phyloP scores from a whole-genome alignment of 1,140 invertebrate species.

The Magallana gigas region DNA sequence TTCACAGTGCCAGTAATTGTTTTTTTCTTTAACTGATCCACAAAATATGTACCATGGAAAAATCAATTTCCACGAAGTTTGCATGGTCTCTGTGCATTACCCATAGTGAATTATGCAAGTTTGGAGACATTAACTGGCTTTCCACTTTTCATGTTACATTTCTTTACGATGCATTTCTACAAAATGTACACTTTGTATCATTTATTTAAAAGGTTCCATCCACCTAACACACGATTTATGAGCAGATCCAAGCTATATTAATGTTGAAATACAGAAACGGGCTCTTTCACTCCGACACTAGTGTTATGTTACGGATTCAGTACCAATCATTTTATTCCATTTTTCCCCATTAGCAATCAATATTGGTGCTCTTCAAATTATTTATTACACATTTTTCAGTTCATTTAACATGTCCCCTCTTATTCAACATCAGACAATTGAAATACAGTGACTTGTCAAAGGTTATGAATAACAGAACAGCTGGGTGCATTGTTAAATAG shows the following conservation, averaged over 20 bases:
- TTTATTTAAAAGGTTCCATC: conserved; percentile 34
- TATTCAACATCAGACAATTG: background rate
- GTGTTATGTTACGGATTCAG: background rate
- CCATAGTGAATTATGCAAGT: background rate
- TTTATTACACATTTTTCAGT: conserved; percentile 30
- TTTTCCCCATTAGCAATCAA: background rate
- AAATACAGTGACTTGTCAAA: background rate
- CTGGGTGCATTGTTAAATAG: background rate
- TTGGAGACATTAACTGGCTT: too few relatives aligned
- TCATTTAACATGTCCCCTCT: background rate
- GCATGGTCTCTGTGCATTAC: conserved; percentile 1
- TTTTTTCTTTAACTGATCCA: background rate
- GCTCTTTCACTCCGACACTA: background rate
- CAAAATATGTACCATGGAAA: background rate
- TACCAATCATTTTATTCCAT: background rate
- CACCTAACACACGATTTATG: background rate
- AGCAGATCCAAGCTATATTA: background rate
- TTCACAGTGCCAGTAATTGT: conserved; percentile 3
- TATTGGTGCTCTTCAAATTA: conserved; percentile 16
- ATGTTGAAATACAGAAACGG: background rate
- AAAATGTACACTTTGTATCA: conserved; percentile 9
- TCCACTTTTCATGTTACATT: background rate
- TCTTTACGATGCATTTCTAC: conserved; percentile 21
- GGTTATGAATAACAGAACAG: background rate
- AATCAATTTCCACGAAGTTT: background rate